phyloP scores from a whole-genome alignment of 2,888 invertebrate genomes.

The Bedellia somnulentella region DNA sequence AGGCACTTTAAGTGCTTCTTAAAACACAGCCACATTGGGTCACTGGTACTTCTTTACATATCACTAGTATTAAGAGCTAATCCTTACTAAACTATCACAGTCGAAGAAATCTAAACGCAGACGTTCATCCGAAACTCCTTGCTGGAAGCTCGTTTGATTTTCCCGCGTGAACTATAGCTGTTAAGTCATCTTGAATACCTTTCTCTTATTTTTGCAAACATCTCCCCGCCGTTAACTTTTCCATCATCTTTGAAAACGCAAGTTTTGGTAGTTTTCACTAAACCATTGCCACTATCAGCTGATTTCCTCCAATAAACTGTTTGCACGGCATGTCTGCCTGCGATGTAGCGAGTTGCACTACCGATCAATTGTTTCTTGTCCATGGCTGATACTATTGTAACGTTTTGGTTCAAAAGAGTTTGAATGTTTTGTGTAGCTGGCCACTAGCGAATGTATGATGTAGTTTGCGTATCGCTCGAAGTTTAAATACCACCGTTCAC shows the following conservation, averaged over 20 bases:
- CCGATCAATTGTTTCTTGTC: conserved; percentile 64
- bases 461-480: conserved; percentile 9
- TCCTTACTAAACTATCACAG: not conserved
- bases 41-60: too few relatives aligned
- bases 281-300: conserved; percentile 40
- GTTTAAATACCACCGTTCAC: conserved; percentile 7
- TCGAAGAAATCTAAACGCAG: not conserved
- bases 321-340: conserved; percentile 73
- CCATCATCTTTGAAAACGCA: conserved; percentile 59
- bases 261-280: conserved; percentile 59
- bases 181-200: conserved; percentile 23
- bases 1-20: too few relatives aligned
- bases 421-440: too few relatives aligned
- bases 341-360: conserved; percentile 71
- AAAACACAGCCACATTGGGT: too few relatives aligned
- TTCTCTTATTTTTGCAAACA: conserved; percentile 44
- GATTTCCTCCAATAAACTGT: conserved; percentile 75
- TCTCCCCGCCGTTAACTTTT: conserved; percentile 44
- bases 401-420: too few relatives aligned
- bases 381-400: conserved; percentile 22
- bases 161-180: too few relatives aligned
- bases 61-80: too few relatives aligned
- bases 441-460: not conserved
- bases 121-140: too few relatives aligned
- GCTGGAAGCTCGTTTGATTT: too few relatives aligned